Percentiles rank a stretch among this genome's conserved stretches.
Evolutionary conservation across 2,113 vertebrate genomes (phyloP).

Genomic region (Periophthalmodon schlosseri): DNA sequence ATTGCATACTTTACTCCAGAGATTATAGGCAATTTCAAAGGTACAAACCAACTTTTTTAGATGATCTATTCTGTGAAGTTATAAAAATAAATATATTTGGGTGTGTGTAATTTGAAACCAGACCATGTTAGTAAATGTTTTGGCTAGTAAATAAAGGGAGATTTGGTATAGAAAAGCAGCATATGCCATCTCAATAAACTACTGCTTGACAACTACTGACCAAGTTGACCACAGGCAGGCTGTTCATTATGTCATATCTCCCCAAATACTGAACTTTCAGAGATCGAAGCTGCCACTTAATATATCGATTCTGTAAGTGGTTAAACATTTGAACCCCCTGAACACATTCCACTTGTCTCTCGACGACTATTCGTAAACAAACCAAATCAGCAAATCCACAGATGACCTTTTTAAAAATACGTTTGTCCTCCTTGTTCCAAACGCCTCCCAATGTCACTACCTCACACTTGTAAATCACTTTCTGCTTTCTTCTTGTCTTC

Average conservation of each 20-base stretch:
- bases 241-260: constrained; percentile 16
- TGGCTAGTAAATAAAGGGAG: constrained; percentile 6
- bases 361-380: constrained; percentile 56
- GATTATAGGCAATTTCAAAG: constrained; percentile 12
- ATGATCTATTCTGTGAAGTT: constrained; percentile 19
- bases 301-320: constrained; percentile 16
- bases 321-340: constrained; percentile 37
- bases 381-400: constrained; percentile 55
- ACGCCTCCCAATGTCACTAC: constrained; percentile 21
- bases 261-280: constrained; percentile 19
- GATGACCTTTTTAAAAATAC: constrained; percentile 35
- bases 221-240: constrained; percentile 11
- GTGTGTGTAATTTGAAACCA: constrained; percentile 8
- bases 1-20: constrained; percentile 15
- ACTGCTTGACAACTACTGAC: constrained; percentile 5
- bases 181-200: constrained; percentile 11
- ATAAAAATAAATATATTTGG: constrained; percentile 56
- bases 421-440: constrained; percentile 22
- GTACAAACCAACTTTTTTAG: not conserved
- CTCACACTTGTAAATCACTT: constrained; percentile 39
- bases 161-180: constrained; percentile 35
- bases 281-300: constrained; percentile 22
- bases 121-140: not conserved
- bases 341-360: constrained; percentile 57
- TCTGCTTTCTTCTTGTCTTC: constrained; percentile 31